Conservation (phyloP, 2,888 invertebrate species). For the Tribolium freemani region DNA sequence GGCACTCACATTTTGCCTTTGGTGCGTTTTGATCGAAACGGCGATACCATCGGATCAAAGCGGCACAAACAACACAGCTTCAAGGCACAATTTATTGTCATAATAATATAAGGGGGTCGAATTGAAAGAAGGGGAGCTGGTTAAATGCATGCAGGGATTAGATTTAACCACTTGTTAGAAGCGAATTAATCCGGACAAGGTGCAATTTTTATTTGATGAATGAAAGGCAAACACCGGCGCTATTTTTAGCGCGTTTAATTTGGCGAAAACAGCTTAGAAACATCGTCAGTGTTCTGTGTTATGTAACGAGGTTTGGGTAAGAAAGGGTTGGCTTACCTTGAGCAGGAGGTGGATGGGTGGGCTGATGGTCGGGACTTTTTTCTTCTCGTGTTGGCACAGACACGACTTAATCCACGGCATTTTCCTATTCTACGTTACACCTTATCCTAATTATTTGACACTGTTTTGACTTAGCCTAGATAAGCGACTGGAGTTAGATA, state of each 20-base stretch:
- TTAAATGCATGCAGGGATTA: background rate
- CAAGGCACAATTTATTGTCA: conserved; percentile 19
- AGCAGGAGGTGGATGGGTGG: conserved; percentile 69
- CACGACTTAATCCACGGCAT: conserved; percentile 70
- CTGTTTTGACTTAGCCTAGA: conserved; percentile 25
- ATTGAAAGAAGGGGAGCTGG: conserved; percentile 8
- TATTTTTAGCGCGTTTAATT: background rate
- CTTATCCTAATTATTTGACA: conserved; percentile 28
- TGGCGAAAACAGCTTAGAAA: background rate
- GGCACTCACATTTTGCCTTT: conserved; percentile 5
- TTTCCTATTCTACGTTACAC: conserved; percentile 45
- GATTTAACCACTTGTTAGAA: background rate
- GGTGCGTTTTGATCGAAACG: conserved; percentile 20
- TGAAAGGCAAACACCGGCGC: background rate
- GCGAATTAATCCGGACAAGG: no score
- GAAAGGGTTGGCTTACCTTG: conserved; percentile 63
- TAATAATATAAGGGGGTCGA: conserved; percentile 22
- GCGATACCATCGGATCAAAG: conserved; percentile 20
- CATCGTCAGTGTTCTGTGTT: background rate
- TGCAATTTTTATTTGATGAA: no score
- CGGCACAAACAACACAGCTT: conserved; percentile 4
- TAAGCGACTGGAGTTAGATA: conserved; percentile 27
- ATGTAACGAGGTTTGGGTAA: background rate
- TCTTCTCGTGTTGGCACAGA: conserved; percentile 68
- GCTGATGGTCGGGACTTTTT: conserved; percentile 67